Conservation (phyloP, 1,140 invertebrate genomes). For the Lasaia peninsularis region DNA sequence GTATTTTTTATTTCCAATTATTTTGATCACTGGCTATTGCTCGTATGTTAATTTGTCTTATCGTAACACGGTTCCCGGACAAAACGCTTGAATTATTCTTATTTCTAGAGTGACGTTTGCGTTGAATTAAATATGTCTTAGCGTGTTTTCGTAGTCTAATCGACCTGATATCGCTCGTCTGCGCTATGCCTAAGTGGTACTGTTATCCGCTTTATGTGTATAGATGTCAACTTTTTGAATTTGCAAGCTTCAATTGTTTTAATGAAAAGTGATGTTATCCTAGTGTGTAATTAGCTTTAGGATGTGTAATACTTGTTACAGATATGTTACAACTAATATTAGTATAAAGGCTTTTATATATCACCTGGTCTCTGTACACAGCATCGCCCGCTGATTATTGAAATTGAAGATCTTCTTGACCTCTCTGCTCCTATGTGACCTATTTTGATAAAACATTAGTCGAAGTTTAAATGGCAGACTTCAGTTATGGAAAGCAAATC, state of each 20-base stretch:
- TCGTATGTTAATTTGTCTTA: neutral
- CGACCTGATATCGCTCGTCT: conserved; percentile 2
- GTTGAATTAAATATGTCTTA: neutral
- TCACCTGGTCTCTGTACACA: too few species aligned
- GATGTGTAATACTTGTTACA: conserved; percentile 16
- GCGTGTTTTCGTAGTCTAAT: neutral
- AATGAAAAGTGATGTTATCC: conserved; percentile 41
- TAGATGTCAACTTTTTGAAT: conserved; percentile 51
- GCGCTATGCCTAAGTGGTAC: neutral
- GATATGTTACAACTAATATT: neutral
- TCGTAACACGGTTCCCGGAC: too few species aligned
- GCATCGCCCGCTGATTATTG: too few species aligned
- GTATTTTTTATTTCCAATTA: too few species aligned
- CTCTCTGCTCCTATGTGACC: too few species aligned
- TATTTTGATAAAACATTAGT: too few species aligned
- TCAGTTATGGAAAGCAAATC: too few species aligned
- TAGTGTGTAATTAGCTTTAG: conserved; percentile 45
- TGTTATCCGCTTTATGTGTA: conserved; percentile 54
- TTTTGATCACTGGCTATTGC: too few species aligned
- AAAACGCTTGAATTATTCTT: too few species aligned
- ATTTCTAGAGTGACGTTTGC: neutral
- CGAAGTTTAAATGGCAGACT: too few species aligned
- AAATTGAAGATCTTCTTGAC: too few species aligned
- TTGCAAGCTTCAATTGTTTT: conserved; percentile 49
- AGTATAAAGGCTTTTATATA: too few species aligned